phyloP scores from a whole-genome alignment of 2,113 vertebrate genomes.

The Cebus imitator region DNA sequence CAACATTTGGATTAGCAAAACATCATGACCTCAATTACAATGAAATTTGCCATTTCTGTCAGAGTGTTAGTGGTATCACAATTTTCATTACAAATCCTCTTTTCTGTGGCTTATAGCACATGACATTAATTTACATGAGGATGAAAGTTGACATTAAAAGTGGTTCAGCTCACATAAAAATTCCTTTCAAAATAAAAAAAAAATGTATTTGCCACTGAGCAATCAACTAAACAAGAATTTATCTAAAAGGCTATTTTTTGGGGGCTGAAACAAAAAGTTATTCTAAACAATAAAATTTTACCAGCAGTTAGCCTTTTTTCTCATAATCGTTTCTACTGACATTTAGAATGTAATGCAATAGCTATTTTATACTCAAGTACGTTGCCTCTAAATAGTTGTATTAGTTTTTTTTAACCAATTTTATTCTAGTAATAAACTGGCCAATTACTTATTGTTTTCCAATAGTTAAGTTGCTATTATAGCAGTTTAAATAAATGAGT shows the following conservation, averaged over 20 bases:
- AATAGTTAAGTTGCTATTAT: background rate
- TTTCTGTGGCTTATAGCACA: conserved; percentile 48
- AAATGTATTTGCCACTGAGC: background rate
- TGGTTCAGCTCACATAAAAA: background rate
- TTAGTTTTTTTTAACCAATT: background rate
- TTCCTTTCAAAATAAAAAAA: conserved; percentile 62
- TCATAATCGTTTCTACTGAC: background rate
- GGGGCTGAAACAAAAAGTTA: conserved; percentile 24
- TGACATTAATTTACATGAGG: conserved; percentile 47
- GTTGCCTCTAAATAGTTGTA: background rate
- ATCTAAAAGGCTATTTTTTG: background rate
- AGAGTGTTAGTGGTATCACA: background rate
- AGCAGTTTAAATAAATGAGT: background rate
- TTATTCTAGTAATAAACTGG: background rate
- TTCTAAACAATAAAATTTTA: conserved; percentile 31
- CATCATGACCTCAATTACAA: conserved; percentile 51
- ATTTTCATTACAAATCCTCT: conserved; percentile 61
- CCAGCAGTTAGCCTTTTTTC: background rate
- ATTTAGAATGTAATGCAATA: conserved; percentile 36
- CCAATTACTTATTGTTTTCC: background rate
- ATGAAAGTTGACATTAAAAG: conserved; percentile 53
- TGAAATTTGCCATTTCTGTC: conserved; percentile 35
- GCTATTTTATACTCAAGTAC: background rate
- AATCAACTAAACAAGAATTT: conserved; percentile 36
- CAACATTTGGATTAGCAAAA: conserved; percentile 31